Conservation (phyloP, 2,113 vertebrate species). For the rat (Rattus norvegicus) region GRCr8 NC_086039.1:54638001-54638500, state of each 20-base stretch:
- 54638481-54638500: background rate
- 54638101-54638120: conserved; percentile 50
- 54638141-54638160: conserved; percentile 9
- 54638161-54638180: conserved; percentile 16
- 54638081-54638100: conserved; percentile 8
- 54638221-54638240: background rate
- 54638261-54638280: background rate
- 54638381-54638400: background rate
- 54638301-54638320: conserved; percentile 9
- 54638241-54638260: too few species aligned
- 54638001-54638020: conserved; percentile 55
- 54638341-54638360: background rate
- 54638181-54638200: background rate
- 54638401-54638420: background rate
- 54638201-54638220: background rate
- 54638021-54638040: conserved; percentile 23
- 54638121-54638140: conserved; percentile 43
- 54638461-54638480: background rate
- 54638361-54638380: background rate
- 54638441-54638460: background rate
- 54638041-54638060: conserved; percentile 65
- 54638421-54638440: background rate
- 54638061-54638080: conserved; percentile 43
- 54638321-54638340: background rate
- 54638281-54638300: background rate